Evolutionary conservation across 2,113 vertebrate species (phyloP).

Genomic region (Gymnogyps californianus): DNA sequence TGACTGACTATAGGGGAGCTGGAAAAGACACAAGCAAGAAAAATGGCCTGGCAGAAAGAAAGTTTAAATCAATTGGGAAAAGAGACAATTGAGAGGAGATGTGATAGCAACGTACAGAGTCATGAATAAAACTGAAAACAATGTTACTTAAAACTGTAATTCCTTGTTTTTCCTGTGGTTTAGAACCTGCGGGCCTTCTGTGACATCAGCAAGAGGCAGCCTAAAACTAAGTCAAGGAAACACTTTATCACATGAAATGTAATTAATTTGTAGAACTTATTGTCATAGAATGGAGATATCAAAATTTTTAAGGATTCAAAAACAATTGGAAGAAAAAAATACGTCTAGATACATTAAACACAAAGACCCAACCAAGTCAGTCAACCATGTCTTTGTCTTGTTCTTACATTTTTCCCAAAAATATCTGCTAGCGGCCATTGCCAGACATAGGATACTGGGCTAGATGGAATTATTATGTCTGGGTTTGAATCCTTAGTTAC

Average conservation of each 20-base stretch:
- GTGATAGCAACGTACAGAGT: not conserved
- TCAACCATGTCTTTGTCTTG: not conserved
- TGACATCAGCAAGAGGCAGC: not conserved
- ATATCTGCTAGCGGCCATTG: not conserved
- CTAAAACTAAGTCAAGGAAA: not conserved
- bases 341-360: not conserved
- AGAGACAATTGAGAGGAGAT: not conserved
- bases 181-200: not conserved
- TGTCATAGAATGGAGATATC: not conserved
- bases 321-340: not conserved
- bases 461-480: not conserved
- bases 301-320: not conserved
- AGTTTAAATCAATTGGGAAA: not conserved
- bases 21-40: not conserved
- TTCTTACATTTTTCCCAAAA: not conserved
- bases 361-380: not conserved
- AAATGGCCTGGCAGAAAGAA: not conserved
- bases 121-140: not conserved
- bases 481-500: not conserved
- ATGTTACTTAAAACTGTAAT: not conserved
- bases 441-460: not conserved
- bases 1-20: not conserved
- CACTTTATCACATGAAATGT: not conserved
- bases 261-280: not conserved
- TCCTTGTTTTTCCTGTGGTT: not conserved